Base-by-base conservation (phyloP, 1,140 invertebrate species). In the Drosophila parvula region DNA sequence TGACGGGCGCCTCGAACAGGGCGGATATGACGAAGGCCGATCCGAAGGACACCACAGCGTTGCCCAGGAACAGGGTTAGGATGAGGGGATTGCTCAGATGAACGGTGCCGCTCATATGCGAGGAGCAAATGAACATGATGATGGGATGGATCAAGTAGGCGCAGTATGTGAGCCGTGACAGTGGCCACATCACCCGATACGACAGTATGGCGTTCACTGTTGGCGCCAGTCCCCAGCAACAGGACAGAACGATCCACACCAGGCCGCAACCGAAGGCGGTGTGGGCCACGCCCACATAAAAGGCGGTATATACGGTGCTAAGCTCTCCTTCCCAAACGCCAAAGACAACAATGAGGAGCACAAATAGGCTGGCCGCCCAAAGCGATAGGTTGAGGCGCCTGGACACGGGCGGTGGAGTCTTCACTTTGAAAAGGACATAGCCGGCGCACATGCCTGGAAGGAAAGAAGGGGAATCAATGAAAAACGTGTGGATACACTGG, bases 131-230 rank as follows among this genome's bases (percentile, higher is more conserved):
- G 92, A 95, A 95, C 96, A 97, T 96, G 64, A 97, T 94, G 64
- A 97, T 94, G 9, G 97, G 96, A 93, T 98, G 97, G 12, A 98
- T 94, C 28, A 98, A 94, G 92, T 98, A 99, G 9, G 97, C 96
- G 90, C 96, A 96, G 92, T 98, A 98, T 2, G 97, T 98, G 38
- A 98, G 94, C 55, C 97, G 94, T 74, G 96, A 97, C n/a, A 98
- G 93, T 0, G 97, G 97, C 75, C 97, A 94, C 43, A 97, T 94
- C 0, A 96, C 94, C 41, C 94, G 94, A 91, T 96, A 96, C 1
- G 96, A 97, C 18, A 98, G 93, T 22, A 97, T 92, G 1, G 93
- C 94, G 92, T 96, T 95, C 12, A 96, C 92, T 28, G 95, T 93
- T 45, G 95, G 95, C 45, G 96, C 96, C 77, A 96, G 94, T 4